These are phyloP conservation scores for Hydrozoanthus tunicans DNA, from an alignment of 64 coral and sea anemone species.

Conservation along the genomic window DNA sequence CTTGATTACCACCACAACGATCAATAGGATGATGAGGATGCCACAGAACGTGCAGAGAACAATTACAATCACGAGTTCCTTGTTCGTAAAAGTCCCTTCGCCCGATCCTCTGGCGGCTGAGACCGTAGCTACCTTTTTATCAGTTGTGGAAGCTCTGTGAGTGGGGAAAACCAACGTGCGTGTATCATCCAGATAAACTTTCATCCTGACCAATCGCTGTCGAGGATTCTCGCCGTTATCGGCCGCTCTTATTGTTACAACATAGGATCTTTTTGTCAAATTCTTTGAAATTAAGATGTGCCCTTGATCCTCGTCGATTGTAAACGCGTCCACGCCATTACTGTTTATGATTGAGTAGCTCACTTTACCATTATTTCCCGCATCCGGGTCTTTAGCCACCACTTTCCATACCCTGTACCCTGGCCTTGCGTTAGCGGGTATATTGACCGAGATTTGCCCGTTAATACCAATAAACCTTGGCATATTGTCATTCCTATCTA, in stretches of 20 bases:
- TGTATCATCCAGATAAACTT: conserved; percentile 52
- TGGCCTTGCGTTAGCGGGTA: conserved; percentile 57
- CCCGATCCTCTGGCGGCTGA: conserved; percentile 5
- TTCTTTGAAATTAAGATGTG: conserved; percentile 63
- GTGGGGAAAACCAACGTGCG: neutral
- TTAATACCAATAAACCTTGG: conserved; percentile 78
- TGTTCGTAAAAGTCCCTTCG: conserved; percentile 52
- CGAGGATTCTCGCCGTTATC: conserved; percentile 62
- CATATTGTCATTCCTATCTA: conserved; percentile 78
- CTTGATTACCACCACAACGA: conserved; percentile 58
- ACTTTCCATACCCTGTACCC: conserved; percentile 74
- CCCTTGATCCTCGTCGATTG: conserved; percentile 55
- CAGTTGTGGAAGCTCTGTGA: neutral
- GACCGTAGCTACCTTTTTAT: neutral
- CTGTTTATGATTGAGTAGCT: conserved; percentile 71
- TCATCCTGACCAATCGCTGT: conserved; percentile 50
- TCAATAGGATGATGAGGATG: conserved; percentile 46
- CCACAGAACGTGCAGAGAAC: conserved; percentile 63
- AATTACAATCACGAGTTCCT: conserved; percentile 70
- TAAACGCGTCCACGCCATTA: conserved; percentile 66
- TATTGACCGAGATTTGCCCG: conserved; percentile 51
- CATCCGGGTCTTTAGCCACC: conserved; percentile 66
- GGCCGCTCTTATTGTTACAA: conserved; percentile 68
- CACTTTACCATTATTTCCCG: conserved; percentile 62
- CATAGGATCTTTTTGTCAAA: conserved; percentile 52